Evolutionary conservation across 2,888 invertebrate genomes (phyloP), one percentile per base, ranked within the genome.

Genomic region (Nomada goodeniana): DNA sequence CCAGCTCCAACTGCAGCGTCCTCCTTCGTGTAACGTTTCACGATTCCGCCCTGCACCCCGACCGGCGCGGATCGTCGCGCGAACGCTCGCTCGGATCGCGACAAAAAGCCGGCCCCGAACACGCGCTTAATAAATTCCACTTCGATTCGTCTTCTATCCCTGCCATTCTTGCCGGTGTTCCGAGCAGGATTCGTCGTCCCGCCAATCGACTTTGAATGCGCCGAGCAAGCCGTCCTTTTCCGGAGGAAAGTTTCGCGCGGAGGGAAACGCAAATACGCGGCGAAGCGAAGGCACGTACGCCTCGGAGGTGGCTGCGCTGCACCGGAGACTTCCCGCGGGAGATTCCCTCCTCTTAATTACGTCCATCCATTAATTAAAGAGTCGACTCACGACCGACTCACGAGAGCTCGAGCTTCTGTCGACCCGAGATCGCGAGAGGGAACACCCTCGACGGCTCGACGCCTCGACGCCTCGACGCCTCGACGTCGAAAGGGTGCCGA

Each of bases 301-400:
- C 52, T 20, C 57, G 50, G 10, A 69, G 20, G 36, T 47, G 44
- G 55, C 36, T 44, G 29, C 75, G 61, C 69, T 69, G 67, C 67
- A 53, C 29, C 52, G 47, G 73, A 53, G 20, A 69, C 70, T 59
- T 70, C 77, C 74, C 74, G 57, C 70, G 74, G 69, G 78, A 78
- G 67, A 78, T 74, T 71, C 73, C 50, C 68, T 73, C 77, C 73
- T 73, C 82, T 83, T 89, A 88, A 89, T 89, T 89, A 89, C 85
- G 85, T 86, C 81, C 83, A 83, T 85, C 80, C 85, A 85, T 89
- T 89, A 86, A 89, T 89, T 88, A 86, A 84, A 71, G 76, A 84
- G 86, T 83, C 85, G 86, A 81, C 84, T 85, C 68, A 69, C 63
- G 68, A 59, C 20, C 64, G 47, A 68, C 23, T 23, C 44, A n/a